A percentile compares a stretch with the other conserved stretches of the same genome.
These are phyloP conservation scores for Halcyon smyrnensis DNA, from an alignment of 2,797 vertebrate species.

Conservation along the genomic window DNA sequence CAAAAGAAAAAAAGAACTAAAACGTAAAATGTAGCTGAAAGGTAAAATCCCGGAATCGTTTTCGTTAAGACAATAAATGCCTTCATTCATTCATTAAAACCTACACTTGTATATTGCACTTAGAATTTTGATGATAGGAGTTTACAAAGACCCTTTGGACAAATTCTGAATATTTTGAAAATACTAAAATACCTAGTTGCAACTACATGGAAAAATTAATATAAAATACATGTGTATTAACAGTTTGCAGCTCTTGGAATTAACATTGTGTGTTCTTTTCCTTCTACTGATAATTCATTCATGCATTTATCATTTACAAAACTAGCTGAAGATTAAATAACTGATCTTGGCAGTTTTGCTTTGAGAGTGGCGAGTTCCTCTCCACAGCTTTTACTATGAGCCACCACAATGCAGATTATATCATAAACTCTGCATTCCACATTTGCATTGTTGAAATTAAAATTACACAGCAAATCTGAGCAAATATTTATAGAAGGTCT, in stretches of 20 bases:
- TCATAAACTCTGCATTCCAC: background rate
- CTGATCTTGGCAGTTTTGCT: background rate
- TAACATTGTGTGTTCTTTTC: background rate
- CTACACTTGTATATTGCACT: background rate
- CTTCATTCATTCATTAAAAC: background rate
- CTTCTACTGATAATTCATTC: background rate
- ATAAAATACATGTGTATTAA: background rate
- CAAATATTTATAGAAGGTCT: background rate
- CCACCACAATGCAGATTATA: background rate
- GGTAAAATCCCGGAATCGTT: background rate
- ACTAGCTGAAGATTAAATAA: background rate
- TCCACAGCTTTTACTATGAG: background rate
- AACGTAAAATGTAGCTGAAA: background rate
- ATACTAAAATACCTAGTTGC: background rate
- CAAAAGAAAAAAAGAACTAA: background rate
- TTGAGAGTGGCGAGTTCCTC: background rate
- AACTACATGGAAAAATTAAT: background rate
- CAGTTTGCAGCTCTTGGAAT: background rate
- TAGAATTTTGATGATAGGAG: fast-evolving
- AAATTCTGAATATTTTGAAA: background rate
- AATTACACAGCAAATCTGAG: background rate
- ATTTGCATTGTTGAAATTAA: background rate
- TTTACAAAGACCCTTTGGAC: background rate
- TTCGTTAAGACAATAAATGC: background rate
- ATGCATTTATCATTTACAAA: background rate